These are phyloP conservation scores for Phrynosoma platyrhinos DNA, from an alignment of 2,113 vertebrate species.

Conservation along the genomic window DNA sequence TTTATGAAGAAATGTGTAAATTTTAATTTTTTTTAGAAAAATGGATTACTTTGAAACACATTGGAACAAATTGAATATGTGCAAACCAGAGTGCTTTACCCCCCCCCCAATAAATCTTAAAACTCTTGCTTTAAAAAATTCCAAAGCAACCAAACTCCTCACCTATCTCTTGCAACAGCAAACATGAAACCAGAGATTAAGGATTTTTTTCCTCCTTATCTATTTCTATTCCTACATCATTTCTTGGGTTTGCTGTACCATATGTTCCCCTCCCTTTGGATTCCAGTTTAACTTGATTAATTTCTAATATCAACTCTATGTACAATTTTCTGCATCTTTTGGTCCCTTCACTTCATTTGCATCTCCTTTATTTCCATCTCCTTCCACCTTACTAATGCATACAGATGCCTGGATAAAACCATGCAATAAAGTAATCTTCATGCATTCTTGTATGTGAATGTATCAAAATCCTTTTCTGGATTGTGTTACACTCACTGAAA, in stretches of 20 bases:
- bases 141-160: too few relatives aligned
- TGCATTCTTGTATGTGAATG: neutral
- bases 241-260: neutral
- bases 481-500: too few relatives aligned
- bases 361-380: neutral
- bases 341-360: neutral
- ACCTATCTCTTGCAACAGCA: too few relatives aligned
- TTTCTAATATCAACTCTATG: neutral
- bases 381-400: neutral
- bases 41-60: too few relatives aligned
- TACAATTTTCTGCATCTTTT: neutral
- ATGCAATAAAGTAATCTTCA: neutral
- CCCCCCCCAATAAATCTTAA: too few relatives aligned
- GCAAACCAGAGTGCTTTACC: too few relatives aligned
- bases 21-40: too few relatives aligned
- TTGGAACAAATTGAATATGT: too few relatives aligned
- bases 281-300: neutral
- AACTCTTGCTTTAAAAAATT: too few relatives aligned
- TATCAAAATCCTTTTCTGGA: neutral
- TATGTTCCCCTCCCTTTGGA: neutral
- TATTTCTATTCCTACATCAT: neutral
- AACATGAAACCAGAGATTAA: neutral
- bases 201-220: neutral
- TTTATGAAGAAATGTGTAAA: too few relatives aligned
- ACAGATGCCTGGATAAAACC: neutral